phyloP scores from a whole-genome alignment of 2,888 invertebrate genomes.

The Galerucella pusilla region DNA sequence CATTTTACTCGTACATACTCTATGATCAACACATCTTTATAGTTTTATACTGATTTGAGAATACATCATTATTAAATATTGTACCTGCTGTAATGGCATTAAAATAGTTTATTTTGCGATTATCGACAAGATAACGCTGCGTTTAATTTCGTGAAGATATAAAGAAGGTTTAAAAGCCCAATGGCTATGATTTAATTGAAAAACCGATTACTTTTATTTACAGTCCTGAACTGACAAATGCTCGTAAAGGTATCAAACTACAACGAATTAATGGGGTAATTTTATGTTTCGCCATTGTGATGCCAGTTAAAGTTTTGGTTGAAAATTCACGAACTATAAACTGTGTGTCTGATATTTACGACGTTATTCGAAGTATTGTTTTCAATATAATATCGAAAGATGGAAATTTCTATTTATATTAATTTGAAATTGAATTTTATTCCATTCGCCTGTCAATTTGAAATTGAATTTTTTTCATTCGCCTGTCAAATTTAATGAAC shows the following conservation, averaged over 20 bases:
- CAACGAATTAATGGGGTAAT: constrained; percentile 35
- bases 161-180: constrained; percentile 14
- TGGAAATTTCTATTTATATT: too few species aligned
- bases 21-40: too few species aligned
- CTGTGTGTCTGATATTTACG: background rate
- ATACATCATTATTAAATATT: background rate
- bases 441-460: too few species aligned
- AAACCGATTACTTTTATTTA: constrained; percentile 41
- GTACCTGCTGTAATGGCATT: background rate
- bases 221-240: constrained; percentile 35
- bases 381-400: too few species aligned
- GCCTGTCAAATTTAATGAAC: too few species aligned
- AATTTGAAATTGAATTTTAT: too few species aligned
- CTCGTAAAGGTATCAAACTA: constrained; percentile 35
- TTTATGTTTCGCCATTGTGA: constrained; percentile 34
- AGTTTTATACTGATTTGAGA: too few species aligned
- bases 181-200: constrained; percentile 37
- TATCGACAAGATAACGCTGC: background rate
- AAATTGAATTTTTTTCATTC: too few species aligned
- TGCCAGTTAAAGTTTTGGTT: constrained; percentile 22
- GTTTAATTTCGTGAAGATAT: background rate
- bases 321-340: background rate
- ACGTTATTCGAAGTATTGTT: too few species aligned
- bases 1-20: too few species aligned
- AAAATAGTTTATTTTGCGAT: background rate